A percentile compares a stretch with the other conserved stretches of the same genome.
Conservation (phyloP, 2,888 invertebrate genomes). For the Ophonus ardosiacus region DNA sequence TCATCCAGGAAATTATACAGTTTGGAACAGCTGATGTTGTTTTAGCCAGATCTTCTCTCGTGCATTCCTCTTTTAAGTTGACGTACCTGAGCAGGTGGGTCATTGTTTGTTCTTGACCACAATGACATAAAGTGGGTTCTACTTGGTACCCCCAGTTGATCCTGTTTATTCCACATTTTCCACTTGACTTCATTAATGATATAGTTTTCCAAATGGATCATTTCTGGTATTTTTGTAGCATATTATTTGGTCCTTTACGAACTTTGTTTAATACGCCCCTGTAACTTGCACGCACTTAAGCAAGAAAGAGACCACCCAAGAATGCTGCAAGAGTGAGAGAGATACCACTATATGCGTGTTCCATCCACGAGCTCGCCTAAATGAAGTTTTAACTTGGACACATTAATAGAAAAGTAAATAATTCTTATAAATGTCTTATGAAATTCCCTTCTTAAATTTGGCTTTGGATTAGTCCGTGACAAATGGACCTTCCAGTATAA, state of each 20-base stretch:
- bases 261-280: not conserved
- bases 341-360: constrained; percentile 22
- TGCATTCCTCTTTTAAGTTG: too few species aligned
- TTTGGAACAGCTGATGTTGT: too few species aligned
- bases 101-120: too few species aligned
- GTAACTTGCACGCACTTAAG: constrained; percentile 15
- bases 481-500: not conserved
- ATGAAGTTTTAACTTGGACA: constrained; percentile 37
- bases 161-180: too few species aligned
- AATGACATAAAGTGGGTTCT: too few species aligned
- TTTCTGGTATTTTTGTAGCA: too few species aligned
- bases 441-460: not conserved
- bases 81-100: too few species aligned
- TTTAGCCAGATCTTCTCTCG: too few species aligned
- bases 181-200: too few species aligned
- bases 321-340: constrained; percentile 17
- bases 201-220: too few species aligned
- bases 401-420: constrained; percentile 38
- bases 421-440: not conserved
- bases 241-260: not conserved
- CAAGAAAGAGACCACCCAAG: constrained; percentile 35
- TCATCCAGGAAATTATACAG: too few species aligned
- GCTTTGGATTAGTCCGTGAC: not conserved
- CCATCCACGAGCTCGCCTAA: constrained; percentile 29
- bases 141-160: too few species aligned